Base-by-base conservation (phyloP, 2,113 vertebrate species). In the Corythaixoides concolor region DNA sequence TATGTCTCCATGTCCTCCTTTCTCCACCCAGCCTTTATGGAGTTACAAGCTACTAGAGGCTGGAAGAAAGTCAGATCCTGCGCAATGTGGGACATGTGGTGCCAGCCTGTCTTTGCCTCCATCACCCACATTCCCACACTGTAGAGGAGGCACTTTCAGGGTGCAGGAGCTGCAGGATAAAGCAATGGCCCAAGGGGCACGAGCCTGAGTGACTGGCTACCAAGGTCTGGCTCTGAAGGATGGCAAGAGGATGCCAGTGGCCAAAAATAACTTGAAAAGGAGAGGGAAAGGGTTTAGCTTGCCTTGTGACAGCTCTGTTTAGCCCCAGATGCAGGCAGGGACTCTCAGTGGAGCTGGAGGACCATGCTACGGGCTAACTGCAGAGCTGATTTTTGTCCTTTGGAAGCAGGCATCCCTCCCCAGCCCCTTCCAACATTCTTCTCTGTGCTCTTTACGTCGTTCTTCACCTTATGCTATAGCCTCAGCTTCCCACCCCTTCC, bases 81-180 rank as follows among this genome's bases (percentile, higher is more conserved):
- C 33, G 52, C 15, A 32, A 20, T 0, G 1, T 33, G 47, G n/a
- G 55, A 50, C 0, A 1, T 56, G 26, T 72, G 37, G n/a, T 70
- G 59, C 39, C 50, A 75, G 76, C 9, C 52, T 9, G 11, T 15
- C 16, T 81, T 69, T 32, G 59, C 21, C 19, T 82, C 53, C 23
- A 17, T 39, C 45, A 39, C 32, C 35, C 26, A 27, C 32, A 63
- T 75, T 68, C 37, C 53, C 43, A 47, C 62, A 12, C 2, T 11
- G 28, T 11, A 58, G 37, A 78, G 47, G 32, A 66, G 20, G 13
- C 70, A 45, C 19, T 63, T 84, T 33, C 35, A 66, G 68, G 45
- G 13, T 53, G 15, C 41, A 23, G 28, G 19, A 39, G 49, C 67
- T 86, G 72, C 45, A 62, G 33, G 47, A 93, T 68, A 56, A 66